These are phyloP conservation scores for Furnarius figulus DNA, from an alignment of 2,113 vertebrate genomes.

Conservation along the genomic window DNA sequence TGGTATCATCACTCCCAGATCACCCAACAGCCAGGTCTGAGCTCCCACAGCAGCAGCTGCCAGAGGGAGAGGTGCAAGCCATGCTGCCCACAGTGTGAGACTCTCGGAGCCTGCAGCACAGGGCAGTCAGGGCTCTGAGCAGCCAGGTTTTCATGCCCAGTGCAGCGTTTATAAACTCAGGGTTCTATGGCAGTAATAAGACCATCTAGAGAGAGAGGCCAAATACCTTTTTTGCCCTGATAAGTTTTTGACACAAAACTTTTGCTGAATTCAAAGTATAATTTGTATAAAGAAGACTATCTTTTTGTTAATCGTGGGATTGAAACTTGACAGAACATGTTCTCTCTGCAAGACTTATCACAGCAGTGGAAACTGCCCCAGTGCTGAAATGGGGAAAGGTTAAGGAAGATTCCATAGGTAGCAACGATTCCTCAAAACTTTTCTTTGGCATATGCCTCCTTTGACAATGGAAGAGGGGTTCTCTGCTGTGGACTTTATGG, in stretches of 20 bases:
- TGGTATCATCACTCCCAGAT: neutral
- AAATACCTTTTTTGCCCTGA: neutral
- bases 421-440: neutral
- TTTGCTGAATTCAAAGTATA: neutral
- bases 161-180: neutral
- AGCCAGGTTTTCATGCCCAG: neutral
- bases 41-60: neutral
- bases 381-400: neutral
- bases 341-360: neutral
- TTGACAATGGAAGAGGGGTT: neutral
- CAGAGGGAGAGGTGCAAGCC: neutral
- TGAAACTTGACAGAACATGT: neutral
- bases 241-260: neutral
- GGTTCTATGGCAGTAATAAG: neutral
- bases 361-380: neutral
- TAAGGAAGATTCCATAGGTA: neutral
- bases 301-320: neutral
- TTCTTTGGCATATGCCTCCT: neutral
- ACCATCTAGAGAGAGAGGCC: neutral
- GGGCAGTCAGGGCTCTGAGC: neutral
- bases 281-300: neutral
- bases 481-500: neutral
- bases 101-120: neutral
- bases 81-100: neutral
- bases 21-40: neutral